phyloP scores from a whole-genome alignment of 2,113 vertebrate genomes.

The Bungarus multicinctus region DNA sequence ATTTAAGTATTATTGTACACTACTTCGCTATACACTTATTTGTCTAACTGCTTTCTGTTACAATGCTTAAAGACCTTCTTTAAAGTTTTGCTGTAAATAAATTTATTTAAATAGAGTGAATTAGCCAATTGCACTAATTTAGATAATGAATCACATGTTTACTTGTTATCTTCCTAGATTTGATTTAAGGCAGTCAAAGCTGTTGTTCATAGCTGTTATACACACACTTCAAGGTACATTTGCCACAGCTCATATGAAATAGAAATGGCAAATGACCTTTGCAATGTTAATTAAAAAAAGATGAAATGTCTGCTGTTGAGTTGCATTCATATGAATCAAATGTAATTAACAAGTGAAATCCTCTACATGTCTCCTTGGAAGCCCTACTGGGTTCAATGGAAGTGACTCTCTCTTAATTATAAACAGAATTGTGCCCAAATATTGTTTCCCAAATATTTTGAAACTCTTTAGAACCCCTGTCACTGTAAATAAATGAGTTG shows the following conservation, averaged over 20 bases:
- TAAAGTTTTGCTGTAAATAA: background rate
- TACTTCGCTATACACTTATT: background rate
- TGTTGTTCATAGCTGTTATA: background rate
- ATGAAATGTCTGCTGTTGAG: background rate
- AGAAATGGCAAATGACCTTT: background rate
- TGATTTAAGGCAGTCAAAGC: background rate
- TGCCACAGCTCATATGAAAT: background rate
- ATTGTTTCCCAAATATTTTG: background rate
- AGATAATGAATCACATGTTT: background rate
- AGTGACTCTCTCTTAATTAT: background rate
- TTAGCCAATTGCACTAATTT: background rate
- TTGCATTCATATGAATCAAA: background rate
- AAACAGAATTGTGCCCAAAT: background rate
- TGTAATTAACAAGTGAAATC: background rate
- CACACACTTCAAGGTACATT: background rate
- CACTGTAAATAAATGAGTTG: background rate
- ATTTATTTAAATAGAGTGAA: background rate
- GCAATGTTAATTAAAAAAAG: background rate
- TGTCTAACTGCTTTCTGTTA: background rate
- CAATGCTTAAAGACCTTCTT: background rate
- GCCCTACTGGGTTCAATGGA: background rate
- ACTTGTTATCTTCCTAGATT: background rate
- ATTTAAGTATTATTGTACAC: background rate
- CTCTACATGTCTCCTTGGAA: background rate
- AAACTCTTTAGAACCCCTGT: background rate